A percentile compares a stretch with the other conserved stretches of the same genome.
Evolutionary conservation across 2,888 invertebrate genomes (phyloP).

Genomic region (Colletes collaris): DNA sequence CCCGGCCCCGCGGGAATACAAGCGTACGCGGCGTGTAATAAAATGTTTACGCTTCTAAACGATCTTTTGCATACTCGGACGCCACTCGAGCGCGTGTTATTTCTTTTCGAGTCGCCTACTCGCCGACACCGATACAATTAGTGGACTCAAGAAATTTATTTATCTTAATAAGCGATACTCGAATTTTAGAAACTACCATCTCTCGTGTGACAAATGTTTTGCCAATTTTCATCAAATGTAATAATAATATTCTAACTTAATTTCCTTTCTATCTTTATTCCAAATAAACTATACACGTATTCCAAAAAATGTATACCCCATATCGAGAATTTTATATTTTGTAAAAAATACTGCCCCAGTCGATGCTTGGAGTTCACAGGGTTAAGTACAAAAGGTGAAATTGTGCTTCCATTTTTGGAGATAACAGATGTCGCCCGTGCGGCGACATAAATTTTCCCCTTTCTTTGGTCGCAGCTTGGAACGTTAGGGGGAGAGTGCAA

Average conservation of each 20-base stretch:
- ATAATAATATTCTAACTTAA: too few relatives aligned
- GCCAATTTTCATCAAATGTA: too few relatives aligned
- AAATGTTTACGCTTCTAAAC: slow-evolving; percentile 53
- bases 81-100: not conserved
- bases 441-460: not conserved
- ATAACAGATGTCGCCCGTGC: not conserved
- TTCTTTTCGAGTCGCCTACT: not conserved
- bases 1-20: slow-evolving; percentile 26
- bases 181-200: too few relatives aligned
- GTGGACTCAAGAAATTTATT: not conserved
- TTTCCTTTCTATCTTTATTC: too few relatives aligned
- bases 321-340: too few relatives aligned
- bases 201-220: too few relatives aligned
- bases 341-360: too few relatives aligned
- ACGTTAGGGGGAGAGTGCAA: not conserved
- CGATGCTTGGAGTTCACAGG: too few relatives aligned
- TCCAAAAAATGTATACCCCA: too few relatives aligned
- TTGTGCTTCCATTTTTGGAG: not conserved
- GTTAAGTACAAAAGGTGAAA: too few relatives aligned
- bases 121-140: not conserved
- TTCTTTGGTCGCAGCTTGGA: not conserved
- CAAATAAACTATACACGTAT: too few relatives aligned
- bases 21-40: slow-evolving; percentile 35
- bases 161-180: not conserved
- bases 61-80: slow-evolving; percentile 2